Evolutionary conservation across 2,113 vertebrate genomes (phyloP).

Genomic region (Corapipo altera): DNA sequence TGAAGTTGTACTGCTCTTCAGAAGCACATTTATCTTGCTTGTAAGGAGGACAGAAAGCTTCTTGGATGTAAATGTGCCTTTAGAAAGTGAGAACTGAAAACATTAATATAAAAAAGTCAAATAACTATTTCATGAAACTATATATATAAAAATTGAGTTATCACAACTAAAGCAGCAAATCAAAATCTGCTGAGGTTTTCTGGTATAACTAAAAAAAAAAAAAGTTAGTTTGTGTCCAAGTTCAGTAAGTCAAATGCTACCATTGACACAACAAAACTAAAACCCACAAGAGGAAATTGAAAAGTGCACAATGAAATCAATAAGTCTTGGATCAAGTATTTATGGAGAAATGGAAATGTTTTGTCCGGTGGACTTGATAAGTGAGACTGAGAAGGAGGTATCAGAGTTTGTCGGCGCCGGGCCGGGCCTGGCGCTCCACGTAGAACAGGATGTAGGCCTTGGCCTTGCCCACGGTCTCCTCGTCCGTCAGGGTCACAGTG

Average conservation of each 20-base stretch:
- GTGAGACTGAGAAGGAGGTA: conserved; percentile 64
- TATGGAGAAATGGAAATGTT: conserved; percentile 78
- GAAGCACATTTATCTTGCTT: conserved; percentile 27
- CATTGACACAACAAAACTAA: conserved; percentile 74
- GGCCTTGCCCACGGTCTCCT: conserved; percentile 91
- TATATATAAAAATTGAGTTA: conserved; percentile 75
- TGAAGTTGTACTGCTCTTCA: neutral
- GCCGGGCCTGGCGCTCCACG: conserved; percentile 81
- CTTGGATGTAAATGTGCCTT: conserved; percentile 74
- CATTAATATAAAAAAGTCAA: conserved; percentile 74
- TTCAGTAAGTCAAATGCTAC: conserved; percentile 76
- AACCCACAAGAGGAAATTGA: conserved; percentile 75
- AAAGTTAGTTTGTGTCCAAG: conserved; percentile 75
- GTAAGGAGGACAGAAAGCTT: conserved; percentile 45
- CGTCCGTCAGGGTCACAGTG: conserved; percentile 90
- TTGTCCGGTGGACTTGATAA: conserved; percentile 71
- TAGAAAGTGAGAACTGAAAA: conserved; percentile 71
- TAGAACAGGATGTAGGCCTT: conserved; percentile 99
- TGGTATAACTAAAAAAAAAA: conserved; percentile 74
- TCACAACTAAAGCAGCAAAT: conserved; percentile 83
- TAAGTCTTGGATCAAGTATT: conserved; percentile 80
- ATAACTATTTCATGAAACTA: conserved; percentile 76
- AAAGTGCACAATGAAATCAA: conserved; percentile 83
- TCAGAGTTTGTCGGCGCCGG: conserved; percentile 79
- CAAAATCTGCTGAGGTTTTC: conserved; percentile 81